Evolutionary conservation across 2,113 vertebrate species (phyloP), one percentile per base, ranked within the genome.

Genomic region (Ia io): DNA sequence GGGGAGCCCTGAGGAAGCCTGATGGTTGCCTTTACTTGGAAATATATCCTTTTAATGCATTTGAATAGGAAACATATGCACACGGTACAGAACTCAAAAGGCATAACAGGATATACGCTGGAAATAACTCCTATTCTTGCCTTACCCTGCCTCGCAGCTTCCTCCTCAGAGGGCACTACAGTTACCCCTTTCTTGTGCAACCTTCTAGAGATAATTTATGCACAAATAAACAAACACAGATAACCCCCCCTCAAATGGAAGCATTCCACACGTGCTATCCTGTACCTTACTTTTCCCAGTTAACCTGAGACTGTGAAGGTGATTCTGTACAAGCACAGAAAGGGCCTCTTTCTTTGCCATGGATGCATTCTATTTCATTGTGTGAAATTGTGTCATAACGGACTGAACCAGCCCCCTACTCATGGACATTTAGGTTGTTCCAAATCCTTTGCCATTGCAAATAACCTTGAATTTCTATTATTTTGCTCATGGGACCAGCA

Each of bases 141-240:
- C 37, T 73, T 92, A 25, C 18, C 17, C 65, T 49, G 37, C 18
- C 78, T 65, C 11, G 2, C 12, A 44, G 59, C 35, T 53, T 22
- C 47, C 51, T 74, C 84, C 42, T 92, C 59, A 71, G 70, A 51
- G 47, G 77, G 63, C 83, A 63, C 32, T n/a, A 49, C 28, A 65
- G 67, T 35, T 90, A 71, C 65, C 53, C 51, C 40, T 65, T 84
- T 91, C 67, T 84, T 73, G 61, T 80, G 44, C 20, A 42, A 56
- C 11, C 67, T 92, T 82, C 59, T n/a, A 87, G 74, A 92, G 91
- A 93, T 79, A 90, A 94, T 56, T 49, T 47, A 83, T 32, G 42
- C 49, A 74, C 40, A 93, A n/a, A 67, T 77, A 67, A 89, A 86
- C 44, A 71, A 76, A 82, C 47, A 80, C 1, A 42, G 7, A 18